phyloP scores from a whole-genome alignment of 2,888 invertebrate species.

The Sinopyrophorus schimmeli region DNA sequence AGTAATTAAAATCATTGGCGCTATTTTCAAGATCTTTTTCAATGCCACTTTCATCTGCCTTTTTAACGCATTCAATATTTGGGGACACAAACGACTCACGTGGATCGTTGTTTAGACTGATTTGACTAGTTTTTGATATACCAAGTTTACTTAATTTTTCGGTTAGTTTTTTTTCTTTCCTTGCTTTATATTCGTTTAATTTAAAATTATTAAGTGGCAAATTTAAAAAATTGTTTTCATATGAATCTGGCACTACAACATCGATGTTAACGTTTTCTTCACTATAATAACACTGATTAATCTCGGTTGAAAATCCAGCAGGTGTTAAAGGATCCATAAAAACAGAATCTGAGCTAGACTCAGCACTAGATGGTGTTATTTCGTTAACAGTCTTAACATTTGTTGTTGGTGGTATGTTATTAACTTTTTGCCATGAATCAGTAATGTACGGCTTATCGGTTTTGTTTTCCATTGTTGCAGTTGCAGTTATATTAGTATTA shows the following conservation, averaged over 20 bases:
- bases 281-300: slow-evolving; percentile 66
- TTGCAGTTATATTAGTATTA: slow-evolving; percentile 20
- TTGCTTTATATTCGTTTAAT: slow-evolving; percentile 50
- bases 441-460: slow-evolving; percentile 38
- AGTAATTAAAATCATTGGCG: no score
- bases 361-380: slow-evolving; percentile 58
- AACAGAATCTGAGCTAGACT: slow-evolving; percentile 72
- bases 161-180: slow-evolving; percentile 42
- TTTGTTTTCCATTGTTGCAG: neutral
- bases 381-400: neutral
- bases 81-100: slow-evolving; percentile 38
- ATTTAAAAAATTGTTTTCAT: slow-evolving; percentile 33
- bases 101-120: slow-evolving; percentile 52
- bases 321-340: slow-evolving; percentile 71
- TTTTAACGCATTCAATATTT: slow-evolving; percentile 24
- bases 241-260: slow-evolving; percentile 42
- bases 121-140: slow-evolving; percentile 53
- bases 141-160: slow-evolving; percentile 53
- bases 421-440: slow-evolving; percentile 47
- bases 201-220: slow-evolving; percentile 52
- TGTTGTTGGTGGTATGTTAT: slow-evolving; percentile 30
- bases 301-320: slow-evolving; percentile 62
- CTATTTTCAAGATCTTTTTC: slow-evolving; percentile 8
- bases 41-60: slow-evolving; percentile 18
- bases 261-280: slow-evolving; percentile 60